These are phyloP conservation scores for Physocephala rufipes DNA, from an alignment of 2,888 invertebrate genomes.

Conservation along the genomic window DNA sequence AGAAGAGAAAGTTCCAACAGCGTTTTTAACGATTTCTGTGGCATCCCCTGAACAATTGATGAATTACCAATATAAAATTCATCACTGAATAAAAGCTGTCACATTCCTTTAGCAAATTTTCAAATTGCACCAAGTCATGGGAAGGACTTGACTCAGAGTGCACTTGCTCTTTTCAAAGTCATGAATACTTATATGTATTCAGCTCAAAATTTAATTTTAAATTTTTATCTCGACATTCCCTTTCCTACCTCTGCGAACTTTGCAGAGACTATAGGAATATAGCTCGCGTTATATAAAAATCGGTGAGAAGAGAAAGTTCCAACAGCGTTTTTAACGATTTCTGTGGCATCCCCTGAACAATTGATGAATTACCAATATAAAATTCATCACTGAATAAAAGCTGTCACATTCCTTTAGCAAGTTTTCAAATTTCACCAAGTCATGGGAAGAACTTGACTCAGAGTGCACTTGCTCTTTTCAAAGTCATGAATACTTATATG, in stretches of 20 bases:
- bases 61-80: slow-evolving; percentile 14
- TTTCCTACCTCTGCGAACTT: no score
- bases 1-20: no score
- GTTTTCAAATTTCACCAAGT: slow-evolving; percentile 41
- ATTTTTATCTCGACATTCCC: no score
- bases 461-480: slow-evolving; percentile 42
- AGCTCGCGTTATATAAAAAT: no score
- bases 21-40: slow-evolving; percentile 27
- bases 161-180: slow-evolving; percentile 38
- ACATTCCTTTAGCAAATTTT: slow-evolving; percentile 37
- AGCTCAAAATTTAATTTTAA: no score
- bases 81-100: slow-evolving; percentile 40
- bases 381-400: slow-evolving; percentile 40
- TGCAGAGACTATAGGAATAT: no score
- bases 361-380: no score
- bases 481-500: no score
- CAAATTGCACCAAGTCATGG: slow-evolving; percentile 41
- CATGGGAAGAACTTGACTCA: slow-evolving; percentile 37
- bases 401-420: slow-evolving; percentile 42
- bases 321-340: no score
- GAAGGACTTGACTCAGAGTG: slow-evolving; percentile 42
- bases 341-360: no score
- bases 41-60: slow-evolving; percentile 41
- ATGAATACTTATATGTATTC: no score
- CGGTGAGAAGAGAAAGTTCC: no score